These are phyloP conservation scores for Tyrophagus putrescentiae DNA, from an alignment of 1,140 invertebrate genomes.

Conservation along the genomic window DNA sequence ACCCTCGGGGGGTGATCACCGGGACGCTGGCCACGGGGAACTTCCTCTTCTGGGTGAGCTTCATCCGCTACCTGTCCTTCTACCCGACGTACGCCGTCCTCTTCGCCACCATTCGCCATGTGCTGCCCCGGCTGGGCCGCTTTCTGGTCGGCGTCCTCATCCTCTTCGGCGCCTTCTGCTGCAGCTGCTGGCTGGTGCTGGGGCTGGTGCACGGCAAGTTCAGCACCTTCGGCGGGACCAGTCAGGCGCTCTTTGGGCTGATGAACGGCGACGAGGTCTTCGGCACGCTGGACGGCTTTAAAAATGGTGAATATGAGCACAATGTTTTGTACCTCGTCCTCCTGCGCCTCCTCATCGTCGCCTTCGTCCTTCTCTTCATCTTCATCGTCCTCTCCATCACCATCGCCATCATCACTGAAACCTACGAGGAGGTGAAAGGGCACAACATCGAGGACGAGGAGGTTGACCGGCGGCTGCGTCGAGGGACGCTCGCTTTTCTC, in stretches of 20 bases:
- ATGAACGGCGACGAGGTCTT: conserved; percentile 24
- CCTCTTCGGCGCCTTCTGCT: conserved; percentile 62
- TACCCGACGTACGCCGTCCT: conserved; percentile 96
- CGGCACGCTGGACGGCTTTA: conserved; percentile 7
- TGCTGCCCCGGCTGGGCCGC: conserved; percentile 73
- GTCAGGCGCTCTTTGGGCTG: conserved; percentile 56
- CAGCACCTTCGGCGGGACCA: conserved; percentile 64
- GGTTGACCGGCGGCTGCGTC: too few relatives aligned
- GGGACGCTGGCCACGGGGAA: conserved; percentile 84
- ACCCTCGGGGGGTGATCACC: conserved; percentile 82
- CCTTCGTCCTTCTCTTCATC: conserved; percentile 91
- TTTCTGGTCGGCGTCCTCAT: conserved; percentile 81
- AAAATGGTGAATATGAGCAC: too few relatives aligned
- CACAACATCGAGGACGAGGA: too few relatives aligned
- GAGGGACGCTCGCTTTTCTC: too few relatives aligned
- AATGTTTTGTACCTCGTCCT: too few relatives aligned
- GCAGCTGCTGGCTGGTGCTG: conserved; percentile 93
- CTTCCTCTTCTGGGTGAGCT: conserved; percentile 92
- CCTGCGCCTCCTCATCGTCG: conserved; percentile 94
- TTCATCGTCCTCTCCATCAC: conserved; percentile 95
- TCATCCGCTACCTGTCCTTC: conserved; percentile 88
- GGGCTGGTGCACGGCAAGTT: conserved; percentile 98
- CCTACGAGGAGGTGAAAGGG: too few relatives aligned
- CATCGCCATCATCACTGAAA: conserved; percentile 97
- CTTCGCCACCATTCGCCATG: conserved; percentile 83